phyloP scores from a whole-genome alignment of 1,140 invertebrate genomes.

The Drosophila ogumai region DNA sequence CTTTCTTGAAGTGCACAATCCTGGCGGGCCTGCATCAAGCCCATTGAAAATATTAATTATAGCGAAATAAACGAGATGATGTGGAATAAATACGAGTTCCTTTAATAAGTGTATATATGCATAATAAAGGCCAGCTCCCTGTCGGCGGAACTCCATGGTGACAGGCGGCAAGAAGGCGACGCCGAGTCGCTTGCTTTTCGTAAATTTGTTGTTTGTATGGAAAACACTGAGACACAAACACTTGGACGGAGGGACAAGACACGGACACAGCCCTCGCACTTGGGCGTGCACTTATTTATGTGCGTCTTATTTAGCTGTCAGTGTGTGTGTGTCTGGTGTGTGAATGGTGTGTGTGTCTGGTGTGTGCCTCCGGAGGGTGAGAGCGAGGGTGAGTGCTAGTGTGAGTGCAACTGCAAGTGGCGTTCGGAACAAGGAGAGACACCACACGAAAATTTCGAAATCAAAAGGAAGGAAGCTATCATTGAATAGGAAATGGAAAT shows the following conservation, averaged over 20 bases:
- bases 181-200: slow-evolving; percentile 2
- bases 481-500: no score
- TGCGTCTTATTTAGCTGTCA: slow-evolving; percentile 15
- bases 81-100: slow-evolving; percentile 24
- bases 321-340: not conserved
- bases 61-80: slow-evolving; percentile 41
- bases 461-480: no score
- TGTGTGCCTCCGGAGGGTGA: slow-evolving; percentile 13
- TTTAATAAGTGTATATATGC: slow-evolving; percentile 26
- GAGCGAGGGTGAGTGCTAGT: slow-evolving; percentile 13
- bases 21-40: slow-evolving; percentile 1
- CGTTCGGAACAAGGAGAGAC: slow-evolving; percentile 36
- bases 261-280: slow-evolving; percentile 23
- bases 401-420: slow-evolving; percentile 37
- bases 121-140: slow-evolving; percentile 30
- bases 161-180: slow-evolving; percentile 38
- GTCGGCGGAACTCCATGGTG: slow-evolving; percentile 42
- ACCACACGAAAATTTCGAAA: slow-evolving; percentile 14
- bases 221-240: slow-evolving; percentile 3
- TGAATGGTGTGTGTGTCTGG: not conserved
- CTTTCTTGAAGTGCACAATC: slow-evolving; percentile 13
- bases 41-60: slow-evolving; percentile 47
- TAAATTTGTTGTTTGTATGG: slow-evolving; percentile 9
- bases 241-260: not conserved
- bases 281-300: slow-evolving; percentile 38